Base-by-base conservation (phyloP, 2,797 vertebrate genomes). In the Pangasius sanitwongsei region DNA sequence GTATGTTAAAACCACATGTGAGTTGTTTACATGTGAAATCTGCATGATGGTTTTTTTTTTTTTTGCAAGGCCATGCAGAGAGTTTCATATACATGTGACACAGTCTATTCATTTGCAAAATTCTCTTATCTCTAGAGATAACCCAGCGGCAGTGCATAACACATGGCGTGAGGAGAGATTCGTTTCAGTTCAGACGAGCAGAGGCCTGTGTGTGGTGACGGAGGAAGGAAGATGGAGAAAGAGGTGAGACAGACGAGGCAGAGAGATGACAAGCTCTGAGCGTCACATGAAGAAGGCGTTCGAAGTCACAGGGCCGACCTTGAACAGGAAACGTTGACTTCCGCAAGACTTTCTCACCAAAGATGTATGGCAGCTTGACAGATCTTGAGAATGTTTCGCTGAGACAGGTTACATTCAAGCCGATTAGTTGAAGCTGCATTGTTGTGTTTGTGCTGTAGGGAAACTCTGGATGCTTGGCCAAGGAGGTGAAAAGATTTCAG, bases 301-400 rank as follows among this genome's bases (percentile, higher is more conserved):
- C 37, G 6, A 91, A 92, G 92, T 94, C 91, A 93, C 91, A 94
- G 92, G 91, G 93, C 87, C 93, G 91, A 93, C 94, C 93, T 94
- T 94, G 78, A 91, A 94, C 94, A 96, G 96, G 96, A 97, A 97
- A 93, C 92, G 89, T 92, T 93, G 92, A 94, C 94, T 96, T 97
- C 94, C 94, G 90, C 85, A 90, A 88, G 67, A 65, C 82, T 81
- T 83, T 74, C 28, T 41, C 67, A n/a, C 78, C 80, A 84, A 85
- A 87, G 75, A 90, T 90, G 86, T 84, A 85, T 67, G 74, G 78
- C 86, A 41, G 82, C 69, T 65, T 84, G 48, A 83, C 28, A 75
- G 23, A 59, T 77, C 57, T 78, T 20, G 4, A 85, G 34, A 25
- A 80, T 86, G 86, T 59, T 85, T 61, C 20, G 2, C 25, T 84